Evolutionary conservation across 2,113 vertebrate species (phyloP).

Genomic region (Toxotes chatareus): DNA sequence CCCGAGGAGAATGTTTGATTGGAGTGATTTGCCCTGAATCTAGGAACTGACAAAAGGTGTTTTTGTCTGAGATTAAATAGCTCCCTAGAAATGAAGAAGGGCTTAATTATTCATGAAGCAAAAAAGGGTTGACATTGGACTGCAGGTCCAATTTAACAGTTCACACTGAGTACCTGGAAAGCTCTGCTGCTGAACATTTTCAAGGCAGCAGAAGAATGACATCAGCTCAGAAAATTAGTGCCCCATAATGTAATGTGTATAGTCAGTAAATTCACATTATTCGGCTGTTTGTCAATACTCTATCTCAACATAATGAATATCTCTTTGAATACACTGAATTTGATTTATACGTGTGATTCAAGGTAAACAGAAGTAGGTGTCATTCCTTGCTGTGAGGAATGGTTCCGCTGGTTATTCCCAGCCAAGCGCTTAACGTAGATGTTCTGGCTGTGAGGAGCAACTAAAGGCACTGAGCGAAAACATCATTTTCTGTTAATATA

Average conservation of each 20-base stretch:
- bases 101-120: conserved; percentile 74
- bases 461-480: too few relatives aligned
- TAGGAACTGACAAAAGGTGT: conserved; percentile 67
- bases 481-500: too few relatives aligned
- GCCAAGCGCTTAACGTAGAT: too few relatives aligned
- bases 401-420: neutral
- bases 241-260: neutral
- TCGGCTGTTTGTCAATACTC: conserved; percentile 8
- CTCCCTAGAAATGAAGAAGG: conserved; percentile 53
- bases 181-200: conserved; percentile 16
- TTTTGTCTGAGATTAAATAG: conserved; percentile 68
- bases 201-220: conserved; percentile 1
- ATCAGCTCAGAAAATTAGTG: neutral
- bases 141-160: conserved; percentile 63
- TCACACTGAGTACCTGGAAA: conserved; percentile 56
- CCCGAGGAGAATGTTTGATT: conserved; percentile 68
- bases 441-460: too few relatives aligned
- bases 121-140: conserved; percentile 66
- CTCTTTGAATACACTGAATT: neutral
- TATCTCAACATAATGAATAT: conserved; percentile 1
- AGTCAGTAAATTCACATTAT: neutral
- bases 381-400: neutral
- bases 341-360: conserved; percentile 9
- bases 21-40: conserved; percentile 71
- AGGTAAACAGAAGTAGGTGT: neutral